Evolutionary conservation across 2,797 vertebrate species (phyloP).

Genomic region (Macrochelys suwanniensis): DNA sequence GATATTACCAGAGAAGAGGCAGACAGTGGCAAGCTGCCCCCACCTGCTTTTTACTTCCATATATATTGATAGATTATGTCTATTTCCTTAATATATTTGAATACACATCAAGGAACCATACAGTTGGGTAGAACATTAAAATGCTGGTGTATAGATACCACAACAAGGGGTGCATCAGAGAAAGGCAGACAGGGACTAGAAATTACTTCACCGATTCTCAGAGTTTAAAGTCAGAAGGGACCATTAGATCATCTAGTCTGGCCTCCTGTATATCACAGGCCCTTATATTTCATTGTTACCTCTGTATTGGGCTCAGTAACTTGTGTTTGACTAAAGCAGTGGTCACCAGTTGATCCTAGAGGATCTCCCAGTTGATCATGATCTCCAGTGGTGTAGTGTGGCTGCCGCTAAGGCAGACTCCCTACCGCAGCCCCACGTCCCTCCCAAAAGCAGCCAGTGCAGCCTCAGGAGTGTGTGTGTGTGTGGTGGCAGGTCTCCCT

Average conservation of each 20-base stretch:
- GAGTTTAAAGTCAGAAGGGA: background rate
- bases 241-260: background rate
- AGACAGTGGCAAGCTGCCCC: background rate
- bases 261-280: background rate
- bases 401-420: no score
- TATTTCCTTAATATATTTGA: background rate
- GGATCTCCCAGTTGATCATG: no score
- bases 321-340: background rate
- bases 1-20: fast-evolving
- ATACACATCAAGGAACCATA: background rate
- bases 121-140: background rate
- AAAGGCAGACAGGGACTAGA: background rate
- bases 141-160: background rate
- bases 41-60: background rate
- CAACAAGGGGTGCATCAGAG: background rate
- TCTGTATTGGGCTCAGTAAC: background rate
- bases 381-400: no score
- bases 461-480: no score
- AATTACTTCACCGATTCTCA: background rate
- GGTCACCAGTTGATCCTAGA: no score
- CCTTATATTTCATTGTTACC: background rate
- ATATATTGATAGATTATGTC: background rate
- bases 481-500: no score
- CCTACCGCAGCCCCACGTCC: fast-evolving
- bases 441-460: no score